Conservation (phyloP, 2,797 vertebrate species). For the Pangasius krempfi region DNA sequence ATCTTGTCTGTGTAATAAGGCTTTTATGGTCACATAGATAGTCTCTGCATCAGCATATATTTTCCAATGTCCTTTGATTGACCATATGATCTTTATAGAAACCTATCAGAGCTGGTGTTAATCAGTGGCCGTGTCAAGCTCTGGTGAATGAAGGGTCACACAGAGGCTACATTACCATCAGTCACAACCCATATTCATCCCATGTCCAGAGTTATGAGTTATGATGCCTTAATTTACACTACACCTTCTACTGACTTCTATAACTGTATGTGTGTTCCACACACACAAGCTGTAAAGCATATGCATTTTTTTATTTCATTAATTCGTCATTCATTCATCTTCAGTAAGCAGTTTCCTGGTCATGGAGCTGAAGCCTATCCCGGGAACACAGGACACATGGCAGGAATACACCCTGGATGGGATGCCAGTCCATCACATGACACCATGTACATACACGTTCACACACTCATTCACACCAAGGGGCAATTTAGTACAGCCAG, state of each 20-base stretch:
- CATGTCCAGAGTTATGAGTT: constrained; percentile 31
- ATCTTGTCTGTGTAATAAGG: background rate
- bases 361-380: background rate
- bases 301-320: background rate
- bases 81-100: constrained; percentile 22
- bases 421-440: background rate
- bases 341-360: background rate
- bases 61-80: background rate
- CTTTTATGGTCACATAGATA: background rate
- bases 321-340: background rate
- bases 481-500: background rate
- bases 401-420: background rate
- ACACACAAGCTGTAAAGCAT: background rate
- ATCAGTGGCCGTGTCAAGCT: constrained; percentile 23
- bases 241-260: background rate
- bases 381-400: background rate
- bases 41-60: background rate
- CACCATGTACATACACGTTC: background rate
- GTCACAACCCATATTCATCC: constrained; percentile 35
- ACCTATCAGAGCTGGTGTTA: background rate
- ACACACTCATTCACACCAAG: background rate
- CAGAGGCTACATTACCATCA: background rate
- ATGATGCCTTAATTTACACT: constrained; percentile 34
- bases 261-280: background rate
- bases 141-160: constrained; percentile 18